Percentiles rank a stretch among this genome's conserved stretches.
Evolutionary conservation across 1,140 invertebrate species (phyloP).

Genomic region (Sesamia nonagrioides): DNA sequence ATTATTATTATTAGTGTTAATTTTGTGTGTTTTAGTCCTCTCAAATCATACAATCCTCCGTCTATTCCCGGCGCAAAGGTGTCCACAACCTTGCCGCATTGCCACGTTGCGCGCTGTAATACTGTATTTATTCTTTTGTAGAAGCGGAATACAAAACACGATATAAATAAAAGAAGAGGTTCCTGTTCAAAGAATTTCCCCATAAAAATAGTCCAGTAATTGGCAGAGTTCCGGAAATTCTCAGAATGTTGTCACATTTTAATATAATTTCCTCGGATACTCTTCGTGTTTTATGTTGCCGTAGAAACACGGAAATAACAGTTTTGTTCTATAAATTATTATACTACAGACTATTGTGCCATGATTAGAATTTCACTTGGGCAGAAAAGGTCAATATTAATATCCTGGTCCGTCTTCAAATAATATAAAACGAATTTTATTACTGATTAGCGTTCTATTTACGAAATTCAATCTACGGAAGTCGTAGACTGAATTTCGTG

Average conservation of each 20-base stretch:
- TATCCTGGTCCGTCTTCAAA: not conserved
- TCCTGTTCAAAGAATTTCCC: not conserved
- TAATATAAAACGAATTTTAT: slow-evolving; percentile 10
- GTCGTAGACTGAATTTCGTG: not conserved
- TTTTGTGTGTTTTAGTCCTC: no score
- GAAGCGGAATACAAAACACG: not conserved
- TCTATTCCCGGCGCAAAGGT: no score
- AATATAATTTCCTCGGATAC: not conserved
- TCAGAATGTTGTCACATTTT: slow-evolving; percentile 3
- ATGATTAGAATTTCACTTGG: no score
- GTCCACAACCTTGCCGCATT: no score
- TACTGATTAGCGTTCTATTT: no score
- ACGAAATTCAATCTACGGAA: not conserved
- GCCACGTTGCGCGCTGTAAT: no score
- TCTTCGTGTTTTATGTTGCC: not conserved
- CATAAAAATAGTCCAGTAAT: slow-evolving; percentile 16
- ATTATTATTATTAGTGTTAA: no score
- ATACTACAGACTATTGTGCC: no score
- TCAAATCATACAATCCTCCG: no score
- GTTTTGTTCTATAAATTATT: not conserved
- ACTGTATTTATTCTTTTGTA: not conserved
- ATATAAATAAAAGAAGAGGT: not conserved
- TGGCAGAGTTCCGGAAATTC: slow-evolving; percentile 7
- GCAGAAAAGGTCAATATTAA: not conserved
- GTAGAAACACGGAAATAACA: not conserved